Percentiles rank a stretch among this genome's conserved stretches.
Evolutionary conservation across 2,888 invertebrate species (phyloP).

Genomic region (Panorpa germanica): DNA sequence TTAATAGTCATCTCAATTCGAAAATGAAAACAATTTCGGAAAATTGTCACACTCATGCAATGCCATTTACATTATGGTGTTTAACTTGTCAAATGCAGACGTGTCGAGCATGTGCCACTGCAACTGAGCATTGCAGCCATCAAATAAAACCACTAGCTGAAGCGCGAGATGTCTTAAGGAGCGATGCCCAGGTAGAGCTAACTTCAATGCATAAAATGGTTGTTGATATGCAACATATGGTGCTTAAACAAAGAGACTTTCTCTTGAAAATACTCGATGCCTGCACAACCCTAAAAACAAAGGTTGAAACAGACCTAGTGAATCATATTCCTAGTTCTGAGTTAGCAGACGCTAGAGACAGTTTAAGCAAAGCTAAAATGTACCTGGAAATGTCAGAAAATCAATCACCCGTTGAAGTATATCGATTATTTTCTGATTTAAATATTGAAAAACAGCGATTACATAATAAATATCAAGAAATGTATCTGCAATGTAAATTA

Average conservation of each 20-base stretch:
- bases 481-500: slow-evolving; percentile 49
- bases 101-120: slow-evolving; percentile 46
- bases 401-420: slow-evolving; percentile 34
- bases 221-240: slow-evolving; percentile 48
- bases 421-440: slow-evolving; percentile 37
- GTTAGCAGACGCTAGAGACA: slow-evolving; percentile 42
- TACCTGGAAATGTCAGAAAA: slow-evolving; percentile 35
- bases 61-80: slow-evolving; percentile 55
- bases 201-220: slow-evolving; percentile 48
- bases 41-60: slow-evolving; percentile 51
- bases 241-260: slow-evolving; percentile 50
- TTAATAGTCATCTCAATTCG: slow-evolving; percentile 14
- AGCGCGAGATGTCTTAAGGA: slow-evolving; percentile 43
- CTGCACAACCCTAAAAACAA: slow-evolving; percentile 51
- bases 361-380: slow-evolving; percentile 37
- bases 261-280: slow-evolving; percentile 53
- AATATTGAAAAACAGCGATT: slow-evolving; percentile 45
- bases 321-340: slow-evolving; percentile 46
- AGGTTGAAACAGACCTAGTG: slow-evolving; percentile 54
- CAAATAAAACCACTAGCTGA: slow-evolving; percentile 46
- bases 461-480: slow-evolving; percentile 47
- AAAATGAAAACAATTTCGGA: slow-evolving; percentile 19
- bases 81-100: slow-evolving; percentile 40
- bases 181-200: slow-evolving; percentile 45
- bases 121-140: slow-evolving; percentile 43